phyloP scores from a whole-genome alignment of 1,140 invertebrate genomes.

The Drosophila dunni region DNA sequence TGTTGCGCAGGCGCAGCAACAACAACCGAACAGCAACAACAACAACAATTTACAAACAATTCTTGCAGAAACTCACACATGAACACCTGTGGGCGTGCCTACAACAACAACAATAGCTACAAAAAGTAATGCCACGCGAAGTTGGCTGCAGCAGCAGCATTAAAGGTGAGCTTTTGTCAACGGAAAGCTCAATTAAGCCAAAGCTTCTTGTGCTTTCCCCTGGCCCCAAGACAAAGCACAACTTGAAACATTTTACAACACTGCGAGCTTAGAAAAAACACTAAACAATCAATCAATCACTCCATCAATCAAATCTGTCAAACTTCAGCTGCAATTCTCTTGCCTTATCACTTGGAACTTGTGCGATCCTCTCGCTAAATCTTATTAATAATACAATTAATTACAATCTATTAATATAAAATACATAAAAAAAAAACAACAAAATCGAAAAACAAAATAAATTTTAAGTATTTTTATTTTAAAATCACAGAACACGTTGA shows the following conservation, averaged over 20 bases:
- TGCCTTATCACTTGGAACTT: constrained; percentile 64
- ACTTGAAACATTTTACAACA: constrained; percentile 8
- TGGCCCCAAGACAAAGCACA: constrained; percentile 9
- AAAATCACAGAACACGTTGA: constrained; percentile 73
- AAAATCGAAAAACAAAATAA: constrained; percentile 49
- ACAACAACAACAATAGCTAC: constrained; percentile 23
- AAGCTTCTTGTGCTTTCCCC: constrained; percentile 73
- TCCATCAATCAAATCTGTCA: constrained; percentile 33
- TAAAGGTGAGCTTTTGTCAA: constrained; percentile 24
- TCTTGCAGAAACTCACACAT: constrained; percentile 77
- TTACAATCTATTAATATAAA: constrained; percentile 67
- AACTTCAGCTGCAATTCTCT: constrained; percentile 73
- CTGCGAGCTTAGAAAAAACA: constrained; percentile 35
- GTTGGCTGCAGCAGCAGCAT: constrained; percentile 26
- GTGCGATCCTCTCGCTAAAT: constrained; percentile 51
- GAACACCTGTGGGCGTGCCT: constrained; percentile 80
- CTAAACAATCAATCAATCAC: constrained; percentile 19
- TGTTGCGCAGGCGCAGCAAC: constrained; percentile 79
- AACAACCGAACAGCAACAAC: constrained; percentile 47
- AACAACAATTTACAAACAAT: constrained; percentile 55
- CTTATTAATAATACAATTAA: constrained; percentile 70
- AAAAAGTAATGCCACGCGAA: constrained; percentile 33
- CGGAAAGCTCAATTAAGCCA: constrained; percentile 76
- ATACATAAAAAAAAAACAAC: constrained; percentile 46
- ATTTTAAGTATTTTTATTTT: constrained; percentile 78